These are phyloP conservation scores for Erithacus rubecula DNA, from an alignment of 2,797 vertebrate genomes.

Conservation along the genomic window DNA sequence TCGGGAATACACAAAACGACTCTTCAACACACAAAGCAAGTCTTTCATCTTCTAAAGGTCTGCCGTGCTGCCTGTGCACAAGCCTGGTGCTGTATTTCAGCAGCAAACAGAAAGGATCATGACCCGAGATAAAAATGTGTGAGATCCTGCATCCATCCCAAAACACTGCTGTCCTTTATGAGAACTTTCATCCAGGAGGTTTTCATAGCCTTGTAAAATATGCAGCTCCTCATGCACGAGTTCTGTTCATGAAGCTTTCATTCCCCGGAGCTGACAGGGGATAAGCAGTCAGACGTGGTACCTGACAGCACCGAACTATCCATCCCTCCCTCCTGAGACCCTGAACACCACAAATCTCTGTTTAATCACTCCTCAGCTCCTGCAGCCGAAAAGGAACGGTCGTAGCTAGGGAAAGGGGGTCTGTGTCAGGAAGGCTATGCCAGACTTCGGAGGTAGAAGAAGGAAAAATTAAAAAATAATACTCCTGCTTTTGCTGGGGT, in stretches of 20 bases:
- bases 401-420: background rate
- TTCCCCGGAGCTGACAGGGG: background rate
- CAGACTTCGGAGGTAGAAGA: background rate
- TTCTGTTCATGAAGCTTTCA: background rate
- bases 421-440: background rate
- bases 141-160: background rate
- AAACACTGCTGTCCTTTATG: background rate
- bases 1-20: background rate
- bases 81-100: background rate
- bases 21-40: background rate
- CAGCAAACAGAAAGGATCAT: background rate
- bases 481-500: background rate
- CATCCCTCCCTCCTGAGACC: background rate
- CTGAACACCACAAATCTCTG: background rate
- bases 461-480: background rate
- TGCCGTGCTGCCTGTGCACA: background rate
- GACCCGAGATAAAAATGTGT: background rate
- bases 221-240: background rate
- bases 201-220: background rate
- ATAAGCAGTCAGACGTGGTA: background rate
- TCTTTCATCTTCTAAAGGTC: background rate
- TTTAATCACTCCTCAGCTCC: background rate
- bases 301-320: background rate
- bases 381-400: background rate
- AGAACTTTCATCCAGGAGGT: background rate